Conservation (phyloP, 2,797 vertebrate species). For the Neosilurus hyrtlii region DNA sequence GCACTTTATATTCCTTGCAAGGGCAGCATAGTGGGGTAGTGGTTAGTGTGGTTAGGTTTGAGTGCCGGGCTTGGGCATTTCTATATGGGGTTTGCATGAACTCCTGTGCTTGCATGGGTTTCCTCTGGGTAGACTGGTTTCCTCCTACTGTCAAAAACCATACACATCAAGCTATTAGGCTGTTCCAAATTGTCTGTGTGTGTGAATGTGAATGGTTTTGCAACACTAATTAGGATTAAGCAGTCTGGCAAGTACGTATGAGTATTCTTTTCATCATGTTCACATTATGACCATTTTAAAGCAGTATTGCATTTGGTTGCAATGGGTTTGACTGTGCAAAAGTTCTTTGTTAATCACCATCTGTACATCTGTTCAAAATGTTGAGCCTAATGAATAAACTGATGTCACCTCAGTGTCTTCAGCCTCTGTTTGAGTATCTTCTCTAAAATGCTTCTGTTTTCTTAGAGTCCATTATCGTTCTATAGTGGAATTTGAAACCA, state of each 20-base stretch:
- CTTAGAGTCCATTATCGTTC: not conserved
- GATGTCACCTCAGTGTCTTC: not conserved
- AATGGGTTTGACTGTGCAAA: not conserved
- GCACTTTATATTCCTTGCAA: not conserved
- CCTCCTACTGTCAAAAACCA: too few relatives aligned
- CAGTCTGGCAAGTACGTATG: too few relatives aligned
- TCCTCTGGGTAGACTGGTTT: too few relatives aligned
- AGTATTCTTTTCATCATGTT: constrained; percentile 6
- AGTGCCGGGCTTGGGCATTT: too few relatives aligned
- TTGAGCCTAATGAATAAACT: constrained; percentile 15
- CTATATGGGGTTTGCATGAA: too few relatives aligned
- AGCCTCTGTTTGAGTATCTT: not conserved
- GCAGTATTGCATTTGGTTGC: constrained; percentile 24
- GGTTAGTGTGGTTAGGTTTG: too few relatives aligned
- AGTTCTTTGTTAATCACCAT: constrained; percentile 50
- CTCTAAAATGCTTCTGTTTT: constrained; percentile 13
- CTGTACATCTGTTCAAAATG: constrained; percentile 38
- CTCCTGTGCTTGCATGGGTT: too few relatives aligned
- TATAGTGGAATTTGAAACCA: not conserved
- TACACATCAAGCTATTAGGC: too few relatives aligned
- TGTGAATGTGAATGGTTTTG: too few relatives aligned
- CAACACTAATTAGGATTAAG: too few relatives aligned
- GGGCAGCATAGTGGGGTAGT: too few relatives aligned
- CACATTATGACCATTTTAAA: constrained; percentile 20
- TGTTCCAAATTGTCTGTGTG: too few relatives aligned